These are phyloP conservation scores for Cotesia congregata DNA, from an alignment of 2,888 invertebrate genomes.

Conservation along the genomic window DNA sequence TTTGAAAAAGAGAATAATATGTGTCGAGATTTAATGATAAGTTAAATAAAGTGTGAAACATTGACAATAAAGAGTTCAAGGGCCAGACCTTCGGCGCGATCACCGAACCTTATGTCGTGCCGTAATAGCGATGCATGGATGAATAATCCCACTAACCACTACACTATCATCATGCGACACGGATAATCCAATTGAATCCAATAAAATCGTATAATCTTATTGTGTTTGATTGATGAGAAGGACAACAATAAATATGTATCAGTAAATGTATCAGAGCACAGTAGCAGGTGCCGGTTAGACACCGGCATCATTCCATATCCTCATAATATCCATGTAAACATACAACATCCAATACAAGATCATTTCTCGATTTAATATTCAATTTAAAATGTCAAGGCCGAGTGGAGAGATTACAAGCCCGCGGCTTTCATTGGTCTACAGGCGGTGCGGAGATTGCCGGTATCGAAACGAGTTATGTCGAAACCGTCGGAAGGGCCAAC, in stretches of 20 bases:
- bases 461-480: conserved; percentile 12
- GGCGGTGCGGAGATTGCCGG: conserved; percentile 15
- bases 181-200: not conserved
- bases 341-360: not conserved
- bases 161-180: not conserved
- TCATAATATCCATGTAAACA: too few species aligned
- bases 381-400: conserved; percentile 32
- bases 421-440: conserved; percentile 9
- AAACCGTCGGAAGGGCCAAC: not conserved
- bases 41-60: conserved; percentile 13
- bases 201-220: not conserved
- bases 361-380: conserved; percentile 27
- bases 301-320: not conserved
- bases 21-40: conserved; percentile 2
- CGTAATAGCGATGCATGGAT: not conserved
- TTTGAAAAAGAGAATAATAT: not conserved
- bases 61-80: not conserved
- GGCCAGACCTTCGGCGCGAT: not conserved
- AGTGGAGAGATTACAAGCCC: conserved; percentile 15
- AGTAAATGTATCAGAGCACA: not conserved
- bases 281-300: conserved; percentile 4
- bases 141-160: not conserved
- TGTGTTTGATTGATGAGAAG: conserved; percentile 6
- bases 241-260: not conserved
- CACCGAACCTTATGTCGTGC: not conserved